phyloP scores from a whole-genome alignment of 2,888 invertebrate genomes.

The Drosophila diplacantha region DNA sequence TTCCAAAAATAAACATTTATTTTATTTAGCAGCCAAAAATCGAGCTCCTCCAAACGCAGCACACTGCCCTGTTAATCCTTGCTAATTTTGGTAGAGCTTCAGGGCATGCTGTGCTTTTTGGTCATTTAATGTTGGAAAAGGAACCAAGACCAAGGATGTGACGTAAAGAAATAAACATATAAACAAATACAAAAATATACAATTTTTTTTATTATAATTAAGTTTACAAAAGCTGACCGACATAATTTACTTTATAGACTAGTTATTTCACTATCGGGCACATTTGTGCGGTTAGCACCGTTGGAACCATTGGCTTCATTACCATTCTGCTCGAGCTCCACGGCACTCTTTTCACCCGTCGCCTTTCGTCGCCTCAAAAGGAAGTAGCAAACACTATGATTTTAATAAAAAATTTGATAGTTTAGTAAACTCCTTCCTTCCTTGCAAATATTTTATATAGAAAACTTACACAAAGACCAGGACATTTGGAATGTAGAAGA shows the following conservation, averaged over 20 bases:
- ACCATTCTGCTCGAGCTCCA: conserved; percentile 47
- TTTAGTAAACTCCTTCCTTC: no score
- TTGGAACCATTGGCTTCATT: conserved; percentile 34
- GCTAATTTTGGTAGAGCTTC: background rate
- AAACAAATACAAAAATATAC: conserved; percentile 18
- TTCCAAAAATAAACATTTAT: conserved; percentile 7
- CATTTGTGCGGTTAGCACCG: conserved; percentile 38
- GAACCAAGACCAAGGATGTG: background rate
- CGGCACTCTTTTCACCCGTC: conserved; percentile 43
- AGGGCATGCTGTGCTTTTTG: background rate
- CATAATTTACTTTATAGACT: conserved; percentile 55
- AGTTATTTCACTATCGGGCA: conserved; percentile 64
- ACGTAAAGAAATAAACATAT: background rate
- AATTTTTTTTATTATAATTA: conserved; percentile 23
- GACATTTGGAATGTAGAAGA: conserved; percentile 75
- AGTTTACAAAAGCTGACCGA: conserved; percentile 26
- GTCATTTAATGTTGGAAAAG: background rate
- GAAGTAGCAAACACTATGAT: conserved; percentile 60
- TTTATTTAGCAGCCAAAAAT: conserved; percentile 1
- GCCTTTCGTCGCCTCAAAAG: conserved; percentile 60
- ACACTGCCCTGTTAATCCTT: background rate
- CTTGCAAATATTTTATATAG: background rate
- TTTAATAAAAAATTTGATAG: background rate
- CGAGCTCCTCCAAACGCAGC: background rate
- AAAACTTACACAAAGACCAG: conserved; percentile 76